Percentiles rank a stretch among this genome's conserved stretches.
Conservation (phyloP, 2,797 vertebrate species). For the Malacoraja senta region DNA sequence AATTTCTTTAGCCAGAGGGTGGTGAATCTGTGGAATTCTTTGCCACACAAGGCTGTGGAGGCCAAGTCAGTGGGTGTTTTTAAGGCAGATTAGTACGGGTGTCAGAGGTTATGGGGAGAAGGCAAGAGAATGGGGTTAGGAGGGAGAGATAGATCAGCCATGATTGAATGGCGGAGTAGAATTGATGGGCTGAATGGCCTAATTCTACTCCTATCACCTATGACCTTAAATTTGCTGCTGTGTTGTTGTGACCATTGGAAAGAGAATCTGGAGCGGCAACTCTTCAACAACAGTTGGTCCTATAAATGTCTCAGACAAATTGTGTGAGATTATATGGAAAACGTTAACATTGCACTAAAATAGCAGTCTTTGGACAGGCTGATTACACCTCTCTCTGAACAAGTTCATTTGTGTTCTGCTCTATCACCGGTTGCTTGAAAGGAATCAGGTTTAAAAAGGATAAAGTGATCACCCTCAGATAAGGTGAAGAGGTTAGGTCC, state of each 20-base stretch:
- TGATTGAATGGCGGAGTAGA: too few relatives aligned
- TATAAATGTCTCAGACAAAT: not conserved
- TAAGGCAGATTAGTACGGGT: too few relatives aligned
- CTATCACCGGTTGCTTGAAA: too few relatives aligned
- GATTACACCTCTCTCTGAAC: not conserved
- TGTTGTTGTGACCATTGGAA: not conserved
- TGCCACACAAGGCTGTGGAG: too few relatives aligned
- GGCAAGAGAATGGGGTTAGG: too few relatives aligned
- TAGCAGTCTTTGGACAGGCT: not conserved
- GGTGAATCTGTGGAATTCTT: too few relatives aligned
- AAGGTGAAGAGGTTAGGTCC: not conserved
- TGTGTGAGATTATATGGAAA: not conserved
- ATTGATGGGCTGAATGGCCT: too few relatives aligned
- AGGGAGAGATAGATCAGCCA: too few relatives aligned
- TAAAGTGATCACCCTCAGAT: not conserved
- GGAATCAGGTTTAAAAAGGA: not conserved
- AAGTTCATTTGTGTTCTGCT: not conserved
- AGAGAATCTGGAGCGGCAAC: not conserved
- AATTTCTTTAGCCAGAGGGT: too few relatives aligned
- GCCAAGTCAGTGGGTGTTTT: too few relatives aligned
- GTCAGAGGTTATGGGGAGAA: too few relatives aligned
- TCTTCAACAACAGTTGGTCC: not conserved
- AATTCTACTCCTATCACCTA: too few relatives aligned
- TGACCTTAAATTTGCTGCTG: not conserved
- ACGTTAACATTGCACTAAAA: not conserved